Evolutionary conservation across 2,888 invertebrate genomes (phyloP), one percentile per base, ranked within the genome.

Genomic region (Drosophila multiciliata): DNA sequence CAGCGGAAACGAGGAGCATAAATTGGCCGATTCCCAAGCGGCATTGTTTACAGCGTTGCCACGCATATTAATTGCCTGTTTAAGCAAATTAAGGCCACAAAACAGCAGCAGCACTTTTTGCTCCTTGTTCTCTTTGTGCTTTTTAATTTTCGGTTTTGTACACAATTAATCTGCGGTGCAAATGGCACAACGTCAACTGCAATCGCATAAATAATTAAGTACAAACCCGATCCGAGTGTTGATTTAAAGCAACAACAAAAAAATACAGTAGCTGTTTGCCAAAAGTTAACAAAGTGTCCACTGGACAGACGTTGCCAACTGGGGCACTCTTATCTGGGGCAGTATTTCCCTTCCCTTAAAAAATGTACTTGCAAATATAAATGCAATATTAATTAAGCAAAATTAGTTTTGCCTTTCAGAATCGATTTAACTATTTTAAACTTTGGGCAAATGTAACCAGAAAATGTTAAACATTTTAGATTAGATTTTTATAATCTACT

Each of bases 41-140:
- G 73, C 69, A 64, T 66, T 85, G 83, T 85, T 83, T 78, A 68
- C 84, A 77, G 77, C 84, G 84, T 82, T 85, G 84, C 79, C 70
- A 70, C 80, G 85, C 85, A 85, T 85, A 86, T 86, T 85, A 85
- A 85, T 86, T 85, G 87, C 82, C 85, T 86, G 81, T 74, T 85
- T 85, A 86, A 80, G 78, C 78, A 84, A 85, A 85, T 86, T 82
- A 73, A 71, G 73, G 83, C 63, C 78, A 73, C 82, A 78, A 73
- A 80, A 70, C 75, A 65, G 64, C 61, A 66, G 66, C 52, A 62
- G 65, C 49, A 55, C 50, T 54, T 49, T 66, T 59, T 36, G 26
- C 29, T 17, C 26, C 20, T 23, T n/a, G 54, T 20, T n/a, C 26
- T 65, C 35, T 63, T 60, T 20, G 15, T 29, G 15, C n/a, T 29